Percentiles rank a stretch among this genome's conserved stretches.
These are phyloP conservation scores for Myotis daubentonii DNA, from an alignment of 2,797 vertebrate genomes.

Conservation along the genomic window DNA sequence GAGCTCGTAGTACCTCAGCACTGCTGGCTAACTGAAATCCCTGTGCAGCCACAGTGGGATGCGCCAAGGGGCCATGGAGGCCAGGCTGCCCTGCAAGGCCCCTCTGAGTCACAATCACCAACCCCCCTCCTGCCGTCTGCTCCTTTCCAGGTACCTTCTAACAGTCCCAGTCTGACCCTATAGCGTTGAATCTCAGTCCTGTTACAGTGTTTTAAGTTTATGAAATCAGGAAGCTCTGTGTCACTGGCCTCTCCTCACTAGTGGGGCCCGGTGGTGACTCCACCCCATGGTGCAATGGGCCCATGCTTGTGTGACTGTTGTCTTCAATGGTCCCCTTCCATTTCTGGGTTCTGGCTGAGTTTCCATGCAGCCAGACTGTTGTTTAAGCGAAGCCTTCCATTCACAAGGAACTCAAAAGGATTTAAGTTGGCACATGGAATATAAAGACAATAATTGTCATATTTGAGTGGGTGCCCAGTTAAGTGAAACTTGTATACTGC, in stretches of 20 bases:
- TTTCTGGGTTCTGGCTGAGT: background rate
- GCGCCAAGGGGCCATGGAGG: background rate
- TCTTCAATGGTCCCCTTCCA: background rate
- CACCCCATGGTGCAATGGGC: background rate
- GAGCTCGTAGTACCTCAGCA: background rate
- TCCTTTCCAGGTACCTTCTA: background rate
- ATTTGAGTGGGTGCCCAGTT: background rate
- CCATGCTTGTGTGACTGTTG: background rate
- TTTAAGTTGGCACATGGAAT: background rate
- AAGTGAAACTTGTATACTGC: background rate
- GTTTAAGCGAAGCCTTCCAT: background rate
- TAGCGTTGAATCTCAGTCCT: background rate
- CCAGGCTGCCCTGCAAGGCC: background rate
- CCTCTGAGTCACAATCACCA: background rate
- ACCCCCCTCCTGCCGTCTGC: background rate
- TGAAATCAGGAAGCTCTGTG: background rate
- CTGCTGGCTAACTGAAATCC: background rate
- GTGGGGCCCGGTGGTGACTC: background rate
- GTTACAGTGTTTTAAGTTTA: no score
- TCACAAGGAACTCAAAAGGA: constrained; percentile 30
- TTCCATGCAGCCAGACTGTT: background rate
- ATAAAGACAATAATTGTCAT: background rate
- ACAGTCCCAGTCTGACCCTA: background rate
- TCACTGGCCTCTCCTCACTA: background rate
- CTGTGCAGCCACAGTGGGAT: background rate